phyloP scores from a whole-genome alignment of 2,113 vertebrate species.

The Rynchops niger region DNA sequence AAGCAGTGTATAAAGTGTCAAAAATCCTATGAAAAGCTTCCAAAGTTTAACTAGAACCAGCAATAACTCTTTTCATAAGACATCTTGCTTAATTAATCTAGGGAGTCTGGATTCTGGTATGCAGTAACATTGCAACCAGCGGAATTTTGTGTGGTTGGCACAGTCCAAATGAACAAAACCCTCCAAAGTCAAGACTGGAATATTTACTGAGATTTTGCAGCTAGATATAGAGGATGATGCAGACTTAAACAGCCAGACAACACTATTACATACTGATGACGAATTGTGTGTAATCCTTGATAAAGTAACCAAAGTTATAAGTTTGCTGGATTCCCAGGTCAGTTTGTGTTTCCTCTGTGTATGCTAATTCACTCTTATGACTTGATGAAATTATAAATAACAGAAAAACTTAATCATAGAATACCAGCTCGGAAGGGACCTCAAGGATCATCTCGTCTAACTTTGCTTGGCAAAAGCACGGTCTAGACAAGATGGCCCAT shows the following conservation, averaged over 20 bases:
- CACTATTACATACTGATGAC: not conserved
- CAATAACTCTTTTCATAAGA: not conserved
- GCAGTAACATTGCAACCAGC: not conserved
- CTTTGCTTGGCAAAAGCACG: not conserved
- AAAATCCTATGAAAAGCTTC: constrained; percentile 8
- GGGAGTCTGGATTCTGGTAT: not conserved
- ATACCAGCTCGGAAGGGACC: not conserved
- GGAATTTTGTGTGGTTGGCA: not conserved
- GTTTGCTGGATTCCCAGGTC: not conserved
- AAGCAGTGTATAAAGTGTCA: not conserved
- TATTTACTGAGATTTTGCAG: not conserved
- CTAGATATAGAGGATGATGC: not conserved
- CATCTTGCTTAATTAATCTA: not conserved
- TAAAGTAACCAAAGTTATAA: not conserved
- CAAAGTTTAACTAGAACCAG: constrained; percentile 20
- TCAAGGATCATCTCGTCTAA: not conserved
- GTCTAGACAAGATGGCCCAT: not conserved
- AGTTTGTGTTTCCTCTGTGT: not conserved
- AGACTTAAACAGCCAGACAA: not conserved
- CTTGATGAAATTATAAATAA: not conserved
- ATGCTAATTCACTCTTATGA: not conserved
- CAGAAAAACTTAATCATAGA: not conserved
- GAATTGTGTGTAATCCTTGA: not conserved
- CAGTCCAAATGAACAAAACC: not conserved
- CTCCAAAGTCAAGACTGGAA: not conserved